Conservation (phyloP, 2,888 invertebrate genomes). For the Hartigia nigra region DNA sequence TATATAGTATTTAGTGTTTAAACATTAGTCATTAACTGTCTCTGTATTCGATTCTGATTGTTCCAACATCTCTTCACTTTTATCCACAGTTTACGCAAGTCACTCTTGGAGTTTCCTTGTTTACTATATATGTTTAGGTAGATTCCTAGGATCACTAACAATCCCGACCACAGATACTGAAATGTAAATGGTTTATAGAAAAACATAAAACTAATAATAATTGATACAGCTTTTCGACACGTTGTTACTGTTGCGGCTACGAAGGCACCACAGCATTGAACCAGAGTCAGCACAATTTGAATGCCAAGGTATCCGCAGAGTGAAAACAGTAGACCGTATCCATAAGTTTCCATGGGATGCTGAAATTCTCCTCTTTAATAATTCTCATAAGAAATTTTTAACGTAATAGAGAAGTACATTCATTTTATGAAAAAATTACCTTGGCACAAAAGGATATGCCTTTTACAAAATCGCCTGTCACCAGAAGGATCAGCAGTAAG, state of each 20-base stretch:
- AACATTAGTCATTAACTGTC: slow-evolving; percentile 45
- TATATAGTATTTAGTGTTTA: slow-evolving; percentile 11
- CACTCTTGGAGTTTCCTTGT: slow-evolving; percentile 34
- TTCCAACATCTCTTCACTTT: slow-evolving; percentile 38
- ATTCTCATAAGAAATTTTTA: neutral
- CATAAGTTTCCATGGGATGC: slow-evolving; percentile 81
- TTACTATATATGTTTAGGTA: slow-evolving; percentile 95
- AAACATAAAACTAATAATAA: slow-evolving; percentile 90
- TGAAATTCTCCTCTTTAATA: slow-evolving; percentile 63
- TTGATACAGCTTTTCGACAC: slow-evolving; percentile 90
- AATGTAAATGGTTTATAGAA: slow-evolving; percentile 94
- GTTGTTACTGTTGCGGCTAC: slow-evolving; percentile 94
- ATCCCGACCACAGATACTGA: slow-evolving; percentile 92
- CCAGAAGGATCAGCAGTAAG: slow-evolving; percentile 77
- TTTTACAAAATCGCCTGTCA: slow-evolving; percentile 78
- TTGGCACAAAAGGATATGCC: slow-evolving; percentile 82
- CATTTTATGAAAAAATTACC: slow-evolving; percentile 67
- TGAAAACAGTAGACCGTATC: slow-evolving; percentile 87
- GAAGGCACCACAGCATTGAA: slow-evolving; percentile 90
- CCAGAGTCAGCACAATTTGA: slow-evolving; percentile 90
- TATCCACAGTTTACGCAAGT: slow-evolving; percentile 33
- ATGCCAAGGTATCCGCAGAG: slow-evolving; percentile 92
- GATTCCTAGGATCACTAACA: slow-evolving; percentile 89
- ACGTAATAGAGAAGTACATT: neutral
- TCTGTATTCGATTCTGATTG: slow-evolving; percentile 49